Evolutionary conservation across 2,797 vertebrate genomes (phyloP).

Genomic region (Pogoniulus pusillus): DNA sequence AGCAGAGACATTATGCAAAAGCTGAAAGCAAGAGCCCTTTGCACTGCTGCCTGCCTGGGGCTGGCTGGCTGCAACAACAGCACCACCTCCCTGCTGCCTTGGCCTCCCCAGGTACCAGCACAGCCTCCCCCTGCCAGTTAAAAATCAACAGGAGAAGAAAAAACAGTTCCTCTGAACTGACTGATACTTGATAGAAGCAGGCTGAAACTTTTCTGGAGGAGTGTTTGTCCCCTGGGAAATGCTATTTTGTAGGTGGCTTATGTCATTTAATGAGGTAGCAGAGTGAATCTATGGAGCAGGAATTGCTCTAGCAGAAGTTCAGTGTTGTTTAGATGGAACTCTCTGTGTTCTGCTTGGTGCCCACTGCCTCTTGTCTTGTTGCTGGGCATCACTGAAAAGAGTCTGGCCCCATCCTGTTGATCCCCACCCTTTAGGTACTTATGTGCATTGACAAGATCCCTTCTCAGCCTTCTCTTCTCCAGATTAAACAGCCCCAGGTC

Average conservation of each 20-base stretch:
- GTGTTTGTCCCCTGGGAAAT: neutral
- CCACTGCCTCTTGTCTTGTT: too few species aligned
- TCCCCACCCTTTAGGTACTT: too few species aligned
- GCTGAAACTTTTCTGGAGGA: neutral
- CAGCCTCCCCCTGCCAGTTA: neutral
- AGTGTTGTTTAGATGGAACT: neutral
- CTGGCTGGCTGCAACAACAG: neutral
- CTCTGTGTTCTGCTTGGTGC: too few species aligned
- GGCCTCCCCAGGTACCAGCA: neutral
- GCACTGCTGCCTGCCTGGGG: neutral
- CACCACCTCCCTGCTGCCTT: neutral
- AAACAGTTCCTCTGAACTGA: neutral
- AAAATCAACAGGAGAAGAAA: neutral
- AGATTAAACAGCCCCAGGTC: too few species aligned
- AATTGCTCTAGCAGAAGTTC: neutral
- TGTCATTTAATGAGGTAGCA: constrained; percentile 14
- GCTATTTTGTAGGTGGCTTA: neutral
- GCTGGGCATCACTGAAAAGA: too few species aligned
- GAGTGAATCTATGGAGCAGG: neutral
- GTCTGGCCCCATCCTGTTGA: too few species aligned
- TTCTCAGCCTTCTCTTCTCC: too few species aligned
- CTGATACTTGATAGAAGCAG: neutral
- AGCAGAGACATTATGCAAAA: neutral
- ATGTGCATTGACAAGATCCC: too few species aligned
- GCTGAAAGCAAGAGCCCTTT: neutral